These are phyloP conservation scores for Lottia scabra DNA, from an alignment of 2,888 invertebrate genomes.

Conservation along the genomic window DNA sequence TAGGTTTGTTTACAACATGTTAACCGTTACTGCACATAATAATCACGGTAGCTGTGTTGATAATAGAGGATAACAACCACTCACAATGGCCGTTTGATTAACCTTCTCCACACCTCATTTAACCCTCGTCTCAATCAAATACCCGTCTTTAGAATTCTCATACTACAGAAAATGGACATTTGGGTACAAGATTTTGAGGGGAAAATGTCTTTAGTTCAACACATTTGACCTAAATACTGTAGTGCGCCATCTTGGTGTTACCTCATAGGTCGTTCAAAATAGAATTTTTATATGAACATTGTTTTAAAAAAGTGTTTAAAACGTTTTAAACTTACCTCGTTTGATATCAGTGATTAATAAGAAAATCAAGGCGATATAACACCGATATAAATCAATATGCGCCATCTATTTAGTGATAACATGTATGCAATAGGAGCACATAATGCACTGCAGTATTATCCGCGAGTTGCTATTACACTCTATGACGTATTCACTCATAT, in stretches of 20 bases:
- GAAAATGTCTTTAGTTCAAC: neutral
- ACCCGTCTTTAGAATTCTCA: too few relatives aligned
- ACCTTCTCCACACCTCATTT: too few relatives aligned
- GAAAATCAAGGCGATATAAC: neutral
- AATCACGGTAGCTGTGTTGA: too few relatives aligned
- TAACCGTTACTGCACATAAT: too few relatives aligned
- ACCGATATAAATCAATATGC: neutral
- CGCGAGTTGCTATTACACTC: neutral
- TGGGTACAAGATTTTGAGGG: too few relatives aligned
- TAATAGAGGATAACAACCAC: too few relatives aligned
- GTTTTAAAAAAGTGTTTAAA: neutral
- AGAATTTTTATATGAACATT: neutral
- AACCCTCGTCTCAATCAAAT: too few relatives aligned
- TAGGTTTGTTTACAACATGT: too few relatives aligned
- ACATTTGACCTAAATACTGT: slow-evolving; percentile 4
- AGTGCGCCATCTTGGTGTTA: slow-evolving; percentile 1
- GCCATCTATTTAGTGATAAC: neutral
- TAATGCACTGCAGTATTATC: neutral
- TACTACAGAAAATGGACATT: too few relatives aligned
- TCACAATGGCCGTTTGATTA: too few relatives aligned
- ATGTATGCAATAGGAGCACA: neutral
- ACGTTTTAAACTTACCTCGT: neutral
- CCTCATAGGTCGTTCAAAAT: neutral
- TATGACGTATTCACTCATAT: slow-evolving; percentile 5
- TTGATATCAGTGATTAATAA: neutral